These are phyloP conservation scores for Empis livida DNA, from an alignment of 2,888 invertebrate species.

Conservation along the genomic window DNA sequence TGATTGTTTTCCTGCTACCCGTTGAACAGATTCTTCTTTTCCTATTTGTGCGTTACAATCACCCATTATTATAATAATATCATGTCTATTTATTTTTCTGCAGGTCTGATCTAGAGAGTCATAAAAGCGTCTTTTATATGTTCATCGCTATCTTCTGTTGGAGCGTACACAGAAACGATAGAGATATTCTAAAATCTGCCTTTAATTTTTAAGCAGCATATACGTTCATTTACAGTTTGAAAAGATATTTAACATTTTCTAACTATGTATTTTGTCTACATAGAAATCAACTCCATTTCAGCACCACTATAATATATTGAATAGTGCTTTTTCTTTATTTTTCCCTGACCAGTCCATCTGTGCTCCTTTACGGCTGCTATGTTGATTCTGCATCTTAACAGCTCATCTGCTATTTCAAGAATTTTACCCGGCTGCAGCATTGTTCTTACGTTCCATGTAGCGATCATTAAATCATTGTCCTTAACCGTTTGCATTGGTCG, in stretches of 20 bases:
- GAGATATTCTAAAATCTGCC: not conserved
- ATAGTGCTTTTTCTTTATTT: not conserved
- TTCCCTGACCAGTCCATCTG: not conserved
- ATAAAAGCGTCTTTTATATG: not conserved
- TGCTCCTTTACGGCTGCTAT: not conserved
- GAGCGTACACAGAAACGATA: not conserved
- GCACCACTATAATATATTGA: not conserved
- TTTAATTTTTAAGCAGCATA: not conserved
- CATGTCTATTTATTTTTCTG: not conserved
- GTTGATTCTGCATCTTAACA: not conserved
- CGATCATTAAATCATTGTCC: not conserved
- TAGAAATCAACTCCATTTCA: not conserved
- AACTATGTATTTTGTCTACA: not conserved
- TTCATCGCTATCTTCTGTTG: not conserved
- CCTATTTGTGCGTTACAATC: not conserved
- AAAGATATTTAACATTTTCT: not conserved
- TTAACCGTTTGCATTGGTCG: not conserved
- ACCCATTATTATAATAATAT: not conserved
- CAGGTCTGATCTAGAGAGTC: not conserved
- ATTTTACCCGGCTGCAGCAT: not conserved
- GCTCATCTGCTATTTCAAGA: not conserved
- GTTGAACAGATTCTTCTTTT: not conserved
- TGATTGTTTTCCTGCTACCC: not conserved
- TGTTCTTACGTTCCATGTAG: not conserved
- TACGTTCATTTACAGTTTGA: not conserved